A percentile compares a stretch with the other conserved stretches of the same genome.
Conservation (phyloP, 2,888 invertebrate genomes). For the Erynnis tages region DNA sequence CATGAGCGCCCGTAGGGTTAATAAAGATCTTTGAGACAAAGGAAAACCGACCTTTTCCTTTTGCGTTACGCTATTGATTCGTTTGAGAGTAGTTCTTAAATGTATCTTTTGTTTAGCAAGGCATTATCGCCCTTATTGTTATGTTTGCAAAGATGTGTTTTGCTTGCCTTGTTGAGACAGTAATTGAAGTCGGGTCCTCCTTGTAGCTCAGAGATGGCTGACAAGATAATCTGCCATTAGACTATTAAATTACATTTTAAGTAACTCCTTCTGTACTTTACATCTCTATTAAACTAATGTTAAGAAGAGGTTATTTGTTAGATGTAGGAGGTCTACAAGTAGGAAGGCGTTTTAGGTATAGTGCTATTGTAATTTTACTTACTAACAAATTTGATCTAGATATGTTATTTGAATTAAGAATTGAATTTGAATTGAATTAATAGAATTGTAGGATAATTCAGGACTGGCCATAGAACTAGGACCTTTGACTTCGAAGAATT, state of each 20-base stretch:
- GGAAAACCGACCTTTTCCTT: slow-evolving; percentile 13
- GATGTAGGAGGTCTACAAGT: no score
- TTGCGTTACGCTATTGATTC: slow-evolving; percentile 7
- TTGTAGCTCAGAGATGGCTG: slow-evolving; percentile 14
- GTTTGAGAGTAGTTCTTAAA: not conserved
- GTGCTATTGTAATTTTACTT: no score
- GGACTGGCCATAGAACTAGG: no score
- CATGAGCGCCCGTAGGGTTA: slow-evolving; percentile 19
- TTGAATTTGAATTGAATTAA: no score
- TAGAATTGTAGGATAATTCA: no score
- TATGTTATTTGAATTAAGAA: no score
- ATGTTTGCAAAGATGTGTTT: not conserved
- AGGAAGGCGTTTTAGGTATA: no score
- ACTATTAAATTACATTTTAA: slow-evolving; percentile 4
- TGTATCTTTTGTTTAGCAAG: not conserved
- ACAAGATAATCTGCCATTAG: slow-evolving; percentile 15
- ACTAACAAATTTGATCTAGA: no score
- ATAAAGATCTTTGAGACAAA: slow-evolving; percentile 20
- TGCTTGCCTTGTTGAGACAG: not conserved
- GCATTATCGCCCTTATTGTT: not conserved
- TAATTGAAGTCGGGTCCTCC: slow-evolving; percentile 14
- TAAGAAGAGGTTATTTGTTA: no score
- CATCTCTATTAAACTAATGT: not conserved
- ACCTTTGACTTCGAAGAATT: no score
- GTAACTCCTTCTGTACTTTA: not conserved